These are phyloP conservation scores for Synodontis membranacea DNA, from an alignment of 2,113 vertebrate species.

Conservation along the genomic window DNA sequence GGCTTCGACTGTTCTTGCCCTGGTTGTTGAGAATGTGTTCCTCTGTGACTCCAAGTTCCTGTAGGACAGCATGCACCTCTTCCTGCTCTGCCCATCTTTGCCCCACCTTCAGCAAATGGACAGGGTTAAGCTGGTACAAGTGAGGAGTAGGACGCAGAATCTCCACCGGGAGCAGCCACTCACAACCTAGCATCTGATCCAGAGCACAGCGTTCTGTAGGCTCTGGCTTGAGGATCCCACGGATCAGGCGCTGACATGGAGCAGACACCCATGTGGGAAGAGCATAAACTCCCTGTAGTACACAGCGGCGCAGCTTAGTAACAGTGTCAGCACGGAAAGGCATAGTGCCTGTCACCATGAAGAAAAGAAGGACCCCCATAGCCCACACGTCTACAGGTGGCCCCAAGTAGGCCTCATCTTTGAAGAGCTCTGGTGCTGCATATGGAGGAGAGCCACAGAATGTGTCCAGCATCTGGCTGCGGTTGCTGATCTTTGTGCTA, in stretches of 20 bases:
- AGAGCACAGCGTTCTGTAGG: slow-evolving; percentile 77
- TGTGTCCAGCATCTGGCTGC: slow-evolving; percentile 80
- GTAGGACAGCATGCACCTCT: slow-evolving; percentile 77
- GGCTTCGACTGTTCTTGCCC: slow-evolving; percentile 74
- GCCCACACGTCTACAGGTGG: slow-evolving; percentile 90
- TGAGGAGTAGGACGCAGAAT: slow-evolving; percentile 76
- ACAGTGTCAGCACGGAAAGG: slow-evolving; percentile 92
- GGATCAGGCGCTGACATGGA: slow-evolving; percentile 86
- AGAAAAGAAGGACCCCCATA: slow-evolving; percentile 89
- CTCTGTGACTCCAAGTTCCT: slow-evolving; percentile 82
- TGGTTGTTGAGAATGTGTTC: slow-evolving; percentile 80
- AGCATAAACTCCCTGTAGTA: slow-evolving; percentile 78
- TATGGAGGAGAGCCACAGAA: slow-evolving; percentile 96
- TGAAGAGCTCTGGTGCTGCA: slow-evolving; percentile 90
- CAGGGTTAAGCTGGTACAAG: slow-evolving; percentile 69
- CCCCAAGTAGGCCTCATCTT: slow-evolving; percentile 84
- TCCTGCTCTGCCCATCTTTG: slow-evolving; percentile 65
- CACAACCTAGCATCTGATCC: slow-evolving; percentile 85
- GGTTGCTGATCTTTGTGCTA: slow-evolving; percentile 81
- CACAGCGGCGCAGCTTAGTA: slow-evolving; percentile 83
- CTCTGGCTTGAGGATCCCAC: slow-evolving; percentile 77
- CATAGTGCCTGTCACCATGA: slow-evolving; percentile 86
- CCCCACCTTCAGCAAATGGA: slow-evolving; percentile 68
- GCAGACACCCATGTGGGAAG: slow-evolving; percentile 81
- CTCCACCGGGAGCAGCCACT: slow-evolving; percentile 87